Conservation (phyloP, 1,140 invertebrate species). For the Charaxes varanes region DNA sequence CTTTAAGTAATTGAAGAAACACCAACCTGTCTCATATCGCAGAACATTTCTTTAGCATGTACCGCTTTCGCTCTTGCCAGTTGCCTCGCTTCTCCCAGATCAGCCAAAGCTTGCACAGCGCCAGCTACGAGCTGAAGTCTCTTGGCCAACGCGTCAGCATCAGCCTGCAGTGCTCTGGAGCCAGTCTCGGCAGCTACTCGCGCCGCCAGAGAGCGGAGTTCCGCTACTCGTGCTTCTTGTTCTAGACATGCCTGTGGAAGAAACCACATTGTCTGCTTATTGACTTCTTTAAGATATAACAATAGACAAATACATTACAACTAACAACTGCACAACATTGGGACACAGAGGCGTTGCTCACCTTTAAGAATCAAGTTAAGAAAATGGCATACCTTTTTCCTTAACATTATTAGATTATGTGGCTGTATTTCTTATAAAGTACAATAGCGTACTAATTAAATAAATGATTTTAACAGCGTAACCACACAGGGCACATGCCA, state of each 20-base stretch:
- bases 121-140: slow-evolving; percentile 85
- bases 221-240: slow-evolving; percentile 82
- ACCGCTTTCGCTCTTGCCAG: slow-evolving; percentile 54
- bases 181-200: slow-evolving; percentile 86
- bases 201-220: slow-evolving; percentile 83
- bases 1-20: background rate
- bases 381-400: too few species aligned
- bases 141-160: slow-evolving; percentile 84
- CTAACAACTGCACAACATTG: too few species aligned
- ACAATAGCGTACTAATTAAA: too few species aligned
- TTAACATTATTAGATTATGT: too few species aligned
- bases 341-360: too few species aligned
- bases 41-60: slow-evolving; percentile 54
- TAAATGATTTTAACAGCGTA: too few species aligned
- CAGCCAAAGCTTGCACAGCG: slow-evolving; percentile 81
- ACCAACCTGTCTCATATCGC: slow-evolving; percentile 60
- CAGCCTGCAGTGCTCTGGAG: slow-evolving; percentile 81
- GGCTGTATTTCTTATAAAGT: too few species aligned
- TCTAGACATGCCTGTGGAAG: slow-evolving; percentile 81
- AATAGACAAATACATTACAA: slow-evolving; percentile 5
- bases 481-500: too few species aligned
- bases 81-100: slow-evolving; percentile 80
- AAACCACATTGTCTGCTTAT: too few species aligned
- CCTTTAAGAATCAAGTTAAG: too few species aligned
- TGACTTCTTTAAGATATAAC: too few species aligned